Conservation (phyloP, 2,113 vertebrate genomes). For the Corythaeola cristata region DNA sequence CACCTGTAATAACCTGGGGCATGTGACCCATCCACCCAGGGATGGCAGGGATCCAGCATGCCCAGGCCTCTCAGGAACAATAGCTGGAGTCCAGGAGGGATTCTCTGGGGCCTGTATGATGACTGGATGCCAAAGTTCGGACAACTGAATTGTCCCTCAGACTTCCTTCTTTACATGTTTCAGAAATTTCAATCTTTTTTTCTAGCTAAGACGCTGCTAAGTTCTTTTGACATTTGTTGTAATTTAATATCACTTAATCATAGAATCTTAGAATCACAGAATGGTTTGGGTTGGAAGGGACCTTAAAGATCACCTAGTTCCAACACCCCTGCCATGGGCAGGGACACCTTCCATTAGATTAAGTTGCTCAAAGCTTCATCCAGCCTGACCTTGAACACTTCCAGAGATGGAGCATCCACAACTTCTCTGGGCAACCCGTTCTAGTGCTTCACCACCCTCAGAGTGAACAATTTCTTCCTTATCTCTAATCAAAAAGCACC, state of each 20-base stretch:
- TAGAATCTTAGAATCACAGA: too few relatives aligned
- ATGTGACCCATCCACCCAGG: rapidly evolving
- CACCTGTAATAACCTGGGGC: not conserved
- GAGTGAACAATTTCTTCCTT: too few relatives aligned
- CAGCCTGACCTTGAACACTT: too few relatives aligned
- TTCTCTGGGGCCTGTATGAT: not conserved
- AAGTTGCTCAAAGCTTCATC: too few relatives aligned
- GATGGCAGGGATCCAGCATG: not conserved
- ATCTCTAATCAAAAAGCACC: too few relatives aligned
- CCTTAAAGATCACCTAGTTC: too few relatives aligned
- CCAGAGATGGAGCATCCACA: too few relatives aligned
- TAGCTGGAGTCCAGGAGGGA: not conserved
- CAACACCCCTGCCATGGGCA: too few relatives aligned
- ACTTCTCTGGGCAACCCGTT: too few relatives aligned
- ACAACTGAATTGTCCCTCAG: not conserved
- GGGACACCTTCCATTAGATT: too few relatives aligned
- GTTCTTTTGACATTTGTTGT: not conserved
- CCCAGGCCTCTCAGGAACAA: not conserved
- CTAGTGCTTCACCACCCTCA: too few relatives aligned
- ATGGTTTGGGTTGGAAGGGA: too few relatives aligned
- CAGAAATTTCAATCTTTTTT: not conserved
- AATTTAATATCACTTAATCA: not conserved
- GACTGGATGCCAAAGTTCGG: not conserved
- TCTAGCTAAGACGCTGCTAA: not conserved
- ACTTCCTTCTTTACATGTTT: not conserved